phyloP scores from a whole-genome alignment of 2,888 invertebrate species.

The Pomacea canaliculata region DNA sequence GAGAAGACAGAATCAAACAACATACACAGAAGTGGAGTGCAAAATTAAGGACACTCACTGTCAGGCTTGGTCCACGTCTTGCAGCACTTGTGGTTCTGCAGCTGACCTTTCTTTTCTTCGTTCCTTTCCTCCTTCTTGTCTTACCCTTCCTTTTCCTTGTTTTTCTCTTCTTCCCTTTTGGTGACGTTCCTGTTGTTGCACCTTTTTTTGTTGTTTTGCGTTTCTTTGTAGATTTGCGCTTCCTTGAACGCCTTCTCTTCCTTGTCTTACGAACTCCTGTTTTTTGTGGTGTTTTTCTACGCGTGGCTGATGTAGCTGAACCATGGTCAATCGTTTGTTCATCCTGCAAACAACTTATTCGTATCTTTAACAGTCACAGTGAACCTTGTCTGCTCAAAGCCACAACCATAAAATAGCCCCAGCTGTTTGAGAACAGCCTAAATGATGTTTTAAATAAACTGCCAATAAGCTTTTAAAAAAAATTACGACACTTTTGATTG shows the following conservation, averaged over 20 bases:
- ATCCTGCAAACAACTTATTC: too few relatives aligned
- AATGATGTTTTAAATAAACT: too few relatives aligned
- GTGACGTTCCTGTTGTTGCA: neutral
- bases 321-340: neutral
- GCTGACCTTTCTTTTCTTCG: slow-evolving; percentile 2
- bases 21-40: too few relatives aligned
- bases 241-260: slow-evolving; percentile 33
- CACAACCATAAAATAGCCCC: too few relatives aligned
- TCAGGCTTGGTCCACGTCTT: too few relatives aligned
- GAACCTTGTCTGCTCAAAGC: too few relatives aligned
- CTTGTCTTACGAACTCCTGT: slow-evolving; percentile 5
- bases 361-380: too few relatives aligned
- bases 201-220: slow-evolving; percentile 33
- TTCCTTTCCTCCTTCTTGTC: slow-evolving; percentile 15
- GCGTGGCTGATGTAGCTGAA: neutral
- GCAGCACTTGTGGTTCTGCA: neutral
- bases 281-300: neutral
- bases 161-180: slow-evolving; percentile 20
- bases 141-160: slow-evolving; percentile 16
- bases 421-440: too few relatives aligned
- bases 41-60: too few relatives aligned
- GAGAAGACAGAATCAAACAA: too few relatives aligned
- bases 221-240: slow-evolving; percentile 32
- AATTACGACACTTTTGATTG: too few relatives aligned
- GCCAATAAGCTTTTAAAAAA: too few relatives aligned